Evolutionary conservation across 2,113 vertebrate genomes (phyloP), one percentile per base, ranked within the genome.

Genomic region (Eublepharis macularius): DNA sequence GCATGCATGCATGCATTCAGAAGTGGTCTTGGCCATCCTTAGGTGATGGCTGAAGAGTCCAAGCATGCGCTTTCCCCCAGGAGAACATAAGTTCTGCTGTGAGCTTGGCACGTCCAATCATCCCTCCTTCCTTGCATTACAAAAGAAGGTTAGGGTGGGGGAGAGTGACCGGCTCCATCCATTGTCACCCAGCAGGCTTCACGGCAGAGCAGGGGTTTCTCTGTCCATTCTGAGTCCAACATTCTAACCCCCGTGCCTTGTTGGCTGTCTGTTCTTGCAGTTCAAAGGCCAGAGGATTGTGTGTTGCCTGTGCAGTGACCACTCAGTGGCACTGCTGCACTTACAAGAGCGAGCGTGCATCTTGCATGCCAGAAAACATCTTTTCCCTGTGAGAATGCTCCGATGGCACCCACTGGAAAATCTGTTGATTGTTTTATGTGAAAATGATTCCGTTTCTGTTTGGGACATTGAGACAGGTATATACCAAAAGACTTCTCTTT

Each of bases 381-480:
- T 97, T 8, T 97, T 94, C 74, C 96, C 97, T 19, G 97, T 97
- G 86, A 96, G 86, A 78, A 94, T 84, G 26, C 92, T 97, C 41
- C 96, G 95, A 77, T 95, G 95, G 94, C 96, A 96, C 70, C 94
- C 94, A 0, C 41, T 89, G 69, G 96, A 97, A 92, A 96, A 97
- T 54, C 93, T 97, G 60, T 81, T 97, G 47, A 90, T 97, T 73
- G 96, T 97, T 78, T 96, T 92, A 24, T 97, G 97, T 91, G 91
- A 96, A 82, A 95, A 97, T 16, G 94, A 95, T 80, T 96, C 97
- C 0, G 93, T 95, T 82, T 97, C 97, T 81, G 73, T 97, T 84
- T 97, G 97, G 97, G 97, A 97, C 84, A 94, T 96, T 87, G 97
- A 97, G 94, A 96, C 96, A 92, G 97, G 97, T 97, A 95, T 85